These are phyloP conservation scores for Epistrophella euchroma DNA, from an alignment of 2,888 invertebrate genomes.

Conservation along the genomic window DNA sequence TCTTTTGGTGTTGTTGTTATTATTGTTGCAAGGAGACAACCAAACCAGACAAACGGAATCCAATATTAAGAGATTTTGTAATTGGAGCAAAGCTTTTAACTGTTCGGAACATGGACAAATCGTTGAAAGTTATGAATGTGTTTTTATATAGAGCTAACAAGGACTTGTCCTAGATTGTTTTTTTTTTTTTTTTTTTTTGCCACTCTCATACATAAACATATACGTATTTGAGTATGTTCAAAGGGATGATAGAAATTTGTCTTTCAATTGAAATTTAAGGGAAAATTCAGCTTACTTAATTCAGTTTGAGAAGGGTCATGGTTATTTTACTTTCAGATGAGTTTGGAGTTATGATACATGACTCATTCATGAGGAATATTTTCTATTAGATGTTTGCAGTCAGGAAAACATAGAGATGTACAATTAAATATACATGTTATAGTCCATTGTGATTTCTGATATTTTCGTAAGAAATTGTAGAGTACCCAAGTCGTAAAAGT, in stretches of 20 bases:
- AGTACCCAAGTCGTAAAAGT: background rate
- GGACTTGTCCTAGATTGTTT: conserved; percentile 18
- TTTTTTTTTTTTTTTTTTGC: background rate
- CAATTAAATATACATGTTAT: background rate
- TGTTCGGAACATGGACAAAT: conserved; percentile 17
- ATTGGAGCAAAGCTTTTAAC: conserved; percentile 33
- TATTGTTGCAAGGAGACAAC: background rate
- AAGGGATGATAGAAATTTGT: background rate
- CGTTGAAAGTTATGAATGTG: conserved; percentile 19
- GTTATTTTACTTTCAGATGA: background rate
- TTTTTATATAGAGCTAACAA: conserved; percentile 2
- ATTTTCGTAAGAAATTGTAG: background rate
- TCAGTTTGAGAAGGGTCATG: conserved; percentile 10
- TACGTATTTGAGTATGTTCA: background rate
- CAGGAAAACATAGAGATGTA: background rate
- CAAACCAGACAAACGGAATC: conserved; percentile 5
- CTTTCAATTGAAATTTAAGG: background rate
- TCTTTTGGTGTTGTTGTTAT: background rate
- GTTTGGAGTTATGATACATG: background rate
- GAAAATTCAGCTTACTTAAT: background rate
- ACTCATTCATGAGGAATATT: conserved; percentile 2
- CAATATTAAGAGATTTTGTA: background rate
- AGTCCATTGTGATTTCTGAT: background rate
- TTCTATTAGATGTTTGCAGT: background rate
- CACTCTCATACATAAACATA: background rate